These are phyloP conservation scores for Tenualosa thibaudeaui DNA, from an alignment of 2,797 vertebrate genomes.

Conservation along the genomic window DNA sequence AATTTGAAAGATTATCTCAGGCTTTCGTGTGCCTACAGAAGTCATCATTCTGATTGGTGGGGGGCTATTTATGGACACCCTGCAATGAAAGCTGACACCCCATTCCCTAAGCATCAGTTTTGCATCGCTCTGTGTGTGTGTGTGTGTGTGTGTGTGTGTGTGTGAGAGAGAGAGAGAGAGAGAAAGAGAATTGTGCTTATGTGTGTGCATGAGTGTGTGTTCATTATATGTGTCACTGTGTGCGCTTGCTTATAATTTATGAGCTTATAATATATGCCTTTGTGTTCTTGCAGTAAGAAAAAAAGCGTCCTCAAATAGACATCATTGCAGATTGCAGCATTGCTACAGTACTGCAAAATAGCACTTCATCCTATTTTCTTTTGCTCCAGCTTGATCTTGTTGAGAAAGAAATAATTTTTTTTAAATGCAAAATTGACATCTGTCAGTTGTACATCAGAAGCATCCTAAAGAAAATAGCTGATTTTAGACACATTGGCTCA, in stretches of 20 bases:
- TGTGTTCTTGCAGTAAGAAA: slow-evolving; percentile 15
- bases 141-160: not conserved
- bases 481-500: not conserved
- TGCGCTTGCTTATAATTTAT: slow-evolving; percentile 22
- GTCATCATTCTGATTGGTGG: slow-evolving; percentile 69
- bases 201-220: not conserved
- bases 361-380: not conserved
- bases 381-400: not conserved
- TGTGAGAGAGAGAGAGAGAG: not conserved
- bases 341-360: not conserved
- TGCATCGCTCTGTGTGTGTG: slow-evolving; percentile 20
- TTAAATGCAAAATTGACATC: not conserved
- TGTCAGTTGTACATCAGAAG: not conserved
- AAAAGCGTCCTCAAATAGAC: slow-evolving; percentile 17
- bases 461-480: not conserved
- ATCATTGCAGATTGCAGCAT: slow-evolving; percentile 6
- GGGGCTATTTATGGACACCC: slow-evolving; percentile 73
- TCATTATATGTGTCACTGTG: slow-evolving; percentile 29
- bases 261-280: slow-evolving; percentile 26
- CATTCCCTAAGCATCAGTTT: slow-evolving; percentile 30
- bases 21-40: slow-evolving; percentile 71
- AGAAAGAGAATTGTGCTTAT: not conserved
- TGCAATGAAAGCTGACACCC: slow-evolving; percentile 75
- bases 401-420: not conserved
- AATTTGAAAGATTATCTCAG: slow-evolving; percentile 74